phyloP scores from a whole-genome alignment of 2,797 vertebrate species.

The Arctocebus calabarensis region DNA sequence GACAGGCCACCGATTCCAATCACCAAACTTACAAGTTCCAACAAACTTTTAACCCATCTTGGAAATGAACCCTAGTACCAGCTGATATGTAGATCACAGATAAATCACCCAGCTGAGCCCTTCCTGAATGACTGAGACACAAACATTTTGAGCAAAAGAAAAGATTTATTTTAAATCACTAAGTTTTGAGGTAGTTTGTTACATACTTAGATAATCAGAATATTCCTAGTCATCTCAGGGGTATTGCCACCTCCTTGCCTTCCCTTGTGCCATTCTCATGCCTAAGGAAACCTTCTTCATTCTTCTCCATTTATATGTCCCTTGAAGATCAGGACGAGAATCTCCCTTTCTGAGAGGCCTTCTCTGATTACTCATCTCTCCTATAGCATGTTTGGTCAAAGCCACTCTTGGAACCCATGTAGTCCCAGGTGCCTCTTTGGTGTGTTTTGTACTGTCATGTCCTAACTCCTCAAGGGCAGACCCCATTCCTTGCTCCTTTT shows the following conservation, averaged over 20 bases:
- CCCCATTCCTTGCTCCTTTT: neutral
- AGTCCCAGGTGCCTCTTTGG: neutral
- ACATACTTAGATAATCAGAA: neutral
- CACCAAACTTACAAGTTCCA: neutral
- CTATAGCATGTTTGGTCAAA: neutral
- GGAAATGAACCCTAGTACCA: neutral
- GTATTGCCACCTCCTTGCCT: neutral
- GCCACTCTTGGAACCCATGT: neutral
- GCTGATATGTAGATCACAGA: neutral
- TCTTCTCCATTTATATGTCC: neutral
- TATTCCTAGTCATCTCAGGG: neutral
- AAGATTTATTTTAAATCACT: constrained; percentile 3
- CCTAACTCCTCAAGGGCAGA: neutral
- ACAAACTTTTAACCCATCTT: neutral
- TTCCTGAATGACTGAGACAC: constrained; percentile 13
- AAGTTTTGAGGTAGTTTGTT: neutral
- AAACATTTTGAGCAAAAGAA: constrained; percentile 16
- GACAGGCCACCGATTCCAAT: neutral
- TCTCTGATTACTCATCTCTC: neutral
- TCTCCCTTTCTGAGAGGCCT: neutral
- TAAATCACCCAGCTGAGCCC: neutral
- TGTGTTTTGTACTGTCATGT: neutral
- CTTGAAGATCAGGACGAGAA: neutral
- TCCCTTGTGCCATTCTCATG: neutral
- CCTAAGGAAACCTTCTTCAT: neutral